Base-by-base conservation (phyloP, 2,113 vertebrate genomes). In the Gallinago jamesoni region DNA sequence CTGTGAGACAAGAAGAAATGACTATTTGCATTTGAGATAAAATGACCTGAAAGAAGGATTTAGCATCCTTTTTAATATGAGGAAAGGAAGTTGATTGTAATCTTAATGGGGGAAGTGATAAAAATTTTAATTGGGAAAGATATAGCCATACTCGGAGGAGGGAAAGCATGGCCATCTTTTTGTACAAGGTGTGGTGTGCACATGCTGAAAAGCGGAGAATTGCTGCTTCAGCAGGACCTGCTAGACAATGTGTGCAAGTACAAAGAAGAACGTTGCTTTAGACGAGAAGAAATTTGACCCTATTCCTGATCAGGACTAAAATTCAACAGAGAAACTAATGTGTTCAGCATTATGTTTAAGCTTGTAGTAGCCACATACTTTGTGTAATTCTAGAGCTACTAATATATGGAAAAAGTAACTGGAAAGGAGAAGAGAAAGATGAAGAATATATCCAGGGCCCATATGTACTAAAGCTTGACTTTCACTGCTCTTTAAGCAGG, bases 11-110 rank as follows among this genome's bases (percentile, higher is more conserved):
- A 97, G 78, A 96, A 93, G 85, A 96, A 97, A 97, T 50, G 14
- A 89, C 79, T 97, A 87, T 93, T 97, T 93, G 75, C 85, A 89
- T 94, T 95, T 93, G 87, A 84, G 83, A 90, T 72, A 95, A 97
- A 97, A 93, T 75, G 1, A 70, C 94, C 78, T 89, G 41, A 94
- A 95, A 94, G 63, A 78, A 88, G 78, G 47, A n/a, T 94, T 93
- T 86, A 81, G 74, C 52, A 73, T 57, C 45, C 14, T 64, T 66
- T 87, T 84, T 41, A 23, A 67, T 67, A 96, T 62, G 59, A 96
- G 37, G 33, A 96, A 96, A 96, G 39, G 86, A 96, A 86, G 56
- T 67, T 94, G 75, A 94, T 95, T 52, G 37, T 78, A 89, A 96
- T 87, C 96, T 92, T 96, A 95, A 95, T 80, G 59, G 81, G 50